Base-by-base conservation (phyloP, 2,113 vertebrate genomes). In the Acrocephalus kingi region DNA sequence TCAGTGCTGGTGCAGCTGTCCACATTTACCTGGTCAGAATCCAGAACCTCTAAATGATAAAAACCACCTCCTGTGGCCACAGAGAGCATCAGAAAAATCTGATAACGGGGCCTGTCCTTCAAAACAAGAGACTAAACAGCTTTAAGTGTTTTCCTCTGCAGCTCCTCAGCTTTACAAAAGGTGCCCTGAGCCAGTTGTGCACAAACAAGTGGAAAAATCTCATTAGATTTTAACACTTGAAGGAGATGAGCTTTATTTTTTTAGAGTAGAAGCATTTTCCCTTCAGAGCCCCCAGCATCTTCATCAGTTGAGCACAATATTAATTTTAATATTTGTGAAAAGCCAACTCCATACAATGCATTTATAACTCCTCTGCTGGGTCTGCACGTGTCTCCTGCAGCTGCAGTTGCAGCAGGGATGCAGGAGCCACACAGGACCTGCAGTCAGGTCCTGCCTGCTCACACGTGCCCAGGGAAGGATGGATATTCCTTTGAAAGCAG, bases 151-250 rank as follows among this genome's bases (percentile, higher is more conserved):
- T 66, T 88, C 41, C 87, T 69, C 33, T 71, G 28, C 52, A 49
- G 39, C 27, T 81, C 39, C 45, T 64, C 59, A 35, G 48, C 25
- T 71, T 93, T 54, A 79, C 61, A 78, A 81, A 84, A 76, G 73
- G 92, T 35, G 35, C 87, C 82, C 54, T 22, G 68, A 79, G 69
- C 91, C 67, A 82, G 24, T 43, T 33, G 54, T 77, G 61, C 84
- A 84, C 72, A 84, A 84, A 89, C 59, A 78, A 88, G 80, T 90
- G 84, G 78, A 90, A 95, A 96, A 96, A 39, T 83, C 91, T 96
- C 91, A 96, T 97, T 95, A 94, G 75, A 83, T 79, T 96, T 93
- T 94, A 88, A 71, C 94, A 93, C 93, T 94, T 71, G 49, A 78
- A 94, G 94, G 59, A 92, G 33, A 27, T 69, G 52, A 9, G 20